A percentile compares a stretch with the other conserved stretches of the same genome.
phyloP scores from a whole-genome alignment of 2,113 vertebrate genomes.

The Tiliqua scincoides region DNA sequence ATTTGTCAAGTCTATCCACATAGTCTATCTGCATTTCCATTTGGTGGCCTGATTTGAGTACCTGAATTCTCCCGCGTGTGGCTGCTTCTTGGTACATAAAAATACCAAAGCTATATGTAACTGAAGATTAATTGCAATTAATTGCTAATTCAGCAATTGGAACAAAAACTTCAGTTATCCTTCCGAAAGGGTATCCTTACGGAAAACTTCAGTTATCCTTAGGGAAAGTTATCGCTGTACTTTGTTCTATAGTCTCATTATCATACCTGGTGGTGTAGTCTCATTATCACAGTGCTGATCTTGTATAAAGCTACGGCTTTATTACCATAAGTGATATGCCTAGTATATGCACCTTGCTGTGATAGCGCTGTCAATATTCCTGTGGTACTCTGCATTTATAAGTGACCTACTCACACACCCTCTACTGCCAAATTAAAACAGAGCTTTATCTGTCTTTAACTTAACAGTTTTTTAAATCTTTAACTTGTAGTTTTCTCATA shows the following conservation, averaged over 20 bases:
- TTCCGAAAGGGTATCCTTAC: too few species aligned
- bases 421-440: too few species aligned
- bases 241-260: not conserved
- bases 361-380: too few species aligned
- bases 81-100: not conserved
- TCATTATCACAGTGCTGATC: not conserved
- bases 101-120: not conserved
- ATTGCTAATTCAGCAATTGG: not conserved
- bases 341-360: too few species aligned
- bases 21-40: too few species aligned
- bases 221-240: not conserved
- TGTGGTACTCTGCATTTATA: too few species aligned
- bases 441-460: too few species aligned
- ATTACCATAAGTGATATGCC: not conserved
- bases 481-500: not conserved
- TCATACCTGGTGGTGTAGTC: too few species aligned
- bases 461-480: not conserved
- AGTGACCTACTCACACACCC: too few species aligned
- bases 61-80: not conserved
- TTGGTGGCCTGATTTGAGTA: not conserved
- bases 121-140: not conserved
- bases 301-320: not conserved
- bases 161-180: not conserved
- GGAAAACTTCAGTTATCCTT: not conserved
- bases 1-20: not conserved